Percentiles rank a stretch among this genome's conserved stretches.
These are phyloP conservation scores for Toxostoma redivivum DNA, from an alignment of 2,113 vertebrate species.

Conservation along the genomic window DNA sequence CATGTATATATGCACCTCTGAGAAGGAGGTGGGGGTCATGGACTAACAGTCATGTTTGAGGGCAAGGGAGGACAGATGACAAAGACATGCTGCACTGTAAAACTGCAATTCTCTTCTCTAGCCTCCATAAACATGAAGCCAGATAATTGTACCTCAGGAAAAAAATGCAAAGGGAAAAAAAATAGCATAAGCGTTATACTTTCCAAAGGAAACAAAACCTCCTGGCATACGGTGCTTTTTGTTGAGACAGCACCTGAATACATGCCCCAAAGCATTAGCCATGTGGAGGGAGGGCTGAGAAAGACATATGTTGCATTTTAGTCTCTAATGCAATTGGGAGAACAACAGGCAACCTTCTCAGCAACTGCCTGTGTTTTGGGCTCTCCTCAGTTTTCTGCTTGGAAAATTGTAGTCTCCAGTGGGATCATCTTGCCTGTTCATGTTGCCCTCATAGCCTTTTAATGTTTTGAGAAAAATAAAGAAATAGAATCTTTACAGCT, in stretches of 20 bases:
- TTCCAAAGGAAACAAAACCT: constrained; percentile 61
- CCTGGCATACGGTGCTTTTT: constrained; percentile 30
- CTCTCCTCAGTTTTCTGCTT: background rate
- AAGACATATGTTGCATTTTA: constrained; percentile 46
- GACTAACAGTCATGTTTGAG: background rate
- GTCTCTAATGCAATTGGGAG: constrained; percentile 38
- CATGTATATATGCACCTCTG: rapidly evolving
- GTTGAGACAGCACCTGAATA: constrained; percentile 55
- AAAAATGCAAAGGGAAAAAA: background rate
- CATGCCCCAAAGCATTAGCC: constrained; percentile 28
- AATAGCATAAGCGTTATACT: background rate
- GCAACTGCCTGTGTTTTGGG: constrained; percentile 31
- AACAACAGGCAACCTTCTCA: constrained; percentile 31
- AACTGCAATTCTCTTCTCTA: background rate
- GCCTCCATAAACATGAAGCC: background rate
- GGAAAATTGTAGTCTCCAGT: constrained; percentile 30
- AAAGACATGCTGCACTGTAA: background rate
- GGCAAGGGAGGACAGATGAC: background rate
- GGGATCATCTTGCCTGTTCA: background rate
- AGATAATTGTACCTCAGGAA: background rate
- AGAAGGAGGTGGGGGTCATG: background rate
- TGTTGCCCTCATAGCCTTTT: background rate
- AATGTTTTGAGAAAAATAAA: constrained; percentile 48
- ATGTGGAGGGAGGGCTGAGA: background rate
- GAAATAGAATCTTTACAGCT: constrained; percentile 43